A percentile compares a stretch with the other conserved stretches of the same genome.
phyloP scores from a whole-genome alignment of 1,140 invertebrate species.

The Hyles euphorbiae region DNA sequence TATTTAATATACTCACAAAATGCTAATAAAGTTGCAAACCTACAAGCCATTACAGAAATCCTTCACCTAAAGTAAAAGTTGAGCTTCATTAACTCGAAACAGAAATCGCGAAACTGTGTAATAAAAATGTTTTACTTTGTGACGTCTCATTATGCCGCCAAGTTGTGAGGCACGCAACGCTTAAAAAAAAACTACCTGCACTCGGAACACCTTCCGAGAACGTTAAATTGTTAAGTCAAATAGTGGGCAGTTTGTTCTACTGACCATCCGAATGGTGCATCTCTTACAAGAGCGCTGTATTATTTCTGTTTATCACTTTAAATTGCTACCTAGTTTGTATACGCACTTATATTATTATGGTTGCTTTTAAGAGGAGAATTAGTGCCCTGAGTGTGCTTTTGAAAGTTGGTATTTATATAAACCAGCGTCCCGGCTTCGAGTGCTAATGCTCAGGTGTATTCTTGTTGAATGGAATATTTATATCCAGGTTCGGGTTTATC shows the following conservation, averaged over 20 bases:
- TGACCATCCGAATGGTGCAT: conserved; percentile 15
- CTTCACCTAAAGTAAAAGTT: too few relatives aligned
- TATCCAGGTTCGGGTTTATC: too few relatives aligned
- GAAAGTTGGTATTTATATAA: conserved; percentile 1
- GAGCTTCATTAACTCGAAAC: too few relatives aligned
- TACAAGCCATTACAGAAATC: too few relatives aligned
- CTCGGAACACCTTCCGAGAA: conserved; percentile 50
- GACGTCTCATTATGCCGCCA: too few relatives aligned
- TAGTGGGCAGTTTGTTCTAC: conserved; percentile 44
- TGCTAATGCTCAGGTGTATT: too few relatives aligned
- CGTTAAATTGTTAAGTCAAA: conserved; percentile 63
- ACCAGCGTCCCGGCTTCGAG: too few relatives aligned
- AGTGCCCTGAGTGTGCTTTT: conserved; percentile 3
- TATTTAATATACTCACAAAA: too few relatives aligned
- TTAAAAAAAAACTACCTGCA: conserved; percentile 54
- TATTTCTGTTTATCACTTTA: conserved; percentile 25
- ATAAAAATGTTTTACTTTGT: too few relatives aligned
- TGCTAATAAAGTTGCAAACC: too few relatives aligned
- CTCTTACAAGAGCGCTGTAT: conserved; percentile 14
- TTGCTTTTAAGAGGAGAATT: conserved; percentile 6
- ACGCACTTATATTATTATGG: conserved; percentile 9
- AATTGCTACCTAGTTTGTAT: conserved; percentile 23
- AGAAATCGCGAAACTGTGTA: too few relatives aligned
- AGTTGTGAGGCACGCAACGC: conserved; percentile 1
- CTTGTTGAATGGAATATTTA: too few relatives aligned